These are phyloP conservation scores for Oxyura jamaicensis DNA, from an alignment of 2,113 vertebrate genomes.

Conservation along the genomic window DNA sequence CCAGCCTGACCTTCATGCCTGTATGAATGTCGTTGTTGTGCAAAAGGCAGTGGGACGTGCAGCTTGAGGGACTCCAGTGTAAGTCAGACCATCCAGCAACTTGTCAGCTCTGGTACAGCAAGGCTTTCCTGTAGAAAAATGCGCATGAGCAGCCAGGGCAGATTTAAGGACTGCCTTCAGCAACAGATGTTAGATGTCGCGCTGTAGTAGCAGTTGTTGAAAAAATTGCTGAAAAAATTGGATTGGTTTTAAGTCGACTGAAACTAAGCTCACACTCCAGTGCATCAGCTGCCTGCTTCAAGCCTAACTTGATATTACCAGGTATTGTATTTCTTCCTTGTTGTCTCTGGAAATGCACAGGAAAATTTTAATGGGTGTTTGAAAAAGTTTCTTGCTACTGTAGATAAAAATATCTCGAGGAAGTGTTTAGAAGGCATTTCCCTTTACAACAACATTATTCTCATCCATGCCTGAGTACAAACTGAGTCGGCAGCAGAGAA, in stretches of 20 bases:
- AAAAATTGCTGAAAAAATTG: neutral
- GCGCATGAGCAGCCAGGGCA: neutral
- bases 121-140: neutral
- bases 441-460: neutral
- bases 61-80: neutral
- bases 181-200: neutral
- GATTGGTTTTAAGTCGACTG: neutral
- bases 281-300: neutral
- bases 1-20: accelerated
- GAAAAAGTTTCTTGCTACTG: neutral
- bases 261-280: neutral
- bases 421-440: neutral
- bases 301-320: neutral
- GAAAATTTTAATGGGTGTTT: neutral
- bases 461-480: neutral
- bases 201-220: neutral
- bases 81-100: neutral
- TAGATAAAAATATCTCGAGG: neutral
- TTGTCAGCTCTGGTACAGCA: neutral
- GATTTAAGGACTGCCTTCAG: neutral
- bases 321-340: slow-evolving; percentile 46
- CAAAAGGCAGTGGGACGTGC: neutral
- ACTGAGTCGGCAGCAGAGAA: neutral
- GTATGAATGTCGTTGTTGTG: neutral
- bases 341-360: neutral